Percentiles rank a stretch among this genome's conserved stretches.
Conservation (phyloP, 2,113 vertebrate genomes). For the Natator depressus region DNA sequence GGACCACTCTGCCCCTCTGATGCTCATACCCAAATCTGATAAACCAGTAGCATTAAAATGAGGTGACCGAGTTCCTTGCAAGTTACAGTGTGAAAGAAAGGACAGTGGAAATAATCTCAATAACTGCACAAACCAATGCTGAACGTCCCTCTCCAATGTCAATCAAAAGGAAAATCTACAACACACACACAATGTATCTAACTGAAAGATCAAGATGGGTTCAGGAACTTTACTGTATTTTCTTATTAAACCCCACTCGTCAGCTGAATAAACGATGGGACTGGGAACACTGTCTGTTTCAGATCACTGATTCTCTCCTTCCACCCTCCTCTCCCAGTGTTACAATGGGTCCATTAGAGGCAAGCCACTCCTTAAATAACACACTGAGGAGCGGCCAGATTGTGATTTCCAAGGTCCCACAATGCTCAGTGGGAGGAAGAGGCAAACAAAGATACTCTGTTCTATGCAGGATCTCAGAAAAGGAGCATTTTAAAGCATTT, state of each 20-base stretch:
- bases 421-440: neutral
- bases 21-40: neutral
- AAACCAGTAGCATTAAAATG: neutral
- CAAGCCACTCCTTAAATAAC: neutral
- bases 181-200: neutral
- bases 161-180: neutral
- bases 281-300: neutral
- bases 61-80: neutral
- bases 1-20: neutral
- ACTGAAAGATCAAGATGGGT: neutral
- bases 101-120: slow-evolving; percentile 27
- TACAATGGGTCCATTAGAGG: accelerated
- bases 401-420: neutral
- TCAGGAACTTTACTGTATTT: neutral
- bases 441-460: neutral
- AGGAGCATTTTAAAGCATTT: neutral
- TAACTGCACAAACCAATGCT: neutral
- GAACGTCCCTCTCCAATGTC: neutral
- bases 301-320: neutral
- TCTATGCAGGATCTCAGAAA: neutral
- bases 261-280: neutral
- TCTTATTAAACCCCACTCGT: neutral
- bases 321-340: neutral
- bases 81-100: neutral
- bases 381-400: neutral